A percentile compares a stretch with the other conserved stretches of the same genome.
Conservation (phyloP, 2,797 vertebrate genomes). For the Acanthurus leucopareius region DNA sequence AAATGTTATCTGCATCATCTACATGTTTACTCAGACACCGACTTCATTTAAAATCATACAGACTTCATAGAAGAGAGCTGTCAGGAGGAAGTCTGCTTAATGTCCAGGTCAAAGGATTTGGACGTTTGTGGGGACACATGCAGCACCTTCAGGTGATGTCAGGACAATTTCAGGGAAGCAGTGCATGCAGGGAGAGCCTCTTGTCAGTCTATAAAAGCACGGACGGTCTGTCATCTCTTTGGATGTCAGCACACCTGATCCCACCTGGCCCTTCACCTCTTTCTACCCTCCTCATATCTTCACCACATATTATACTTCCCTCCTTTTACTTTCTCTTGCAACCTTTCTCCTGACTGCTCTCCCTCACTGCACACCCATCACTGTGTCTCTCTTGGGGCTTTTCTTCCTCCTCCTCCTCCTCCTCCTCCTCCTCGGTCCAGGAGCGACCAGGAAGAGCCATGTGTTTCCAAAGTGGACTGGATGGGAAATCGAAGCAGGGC, state of each 20-base stretch:
- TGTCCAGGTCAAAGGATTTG: no score
- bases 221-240: constrained; percentile 24
- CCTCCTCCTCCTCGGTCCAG: constrained; percentile 46
- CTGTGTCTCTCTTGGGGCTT: constrained; percentile 59
- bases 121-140: no score
- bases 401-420: constrained; percentile 38
- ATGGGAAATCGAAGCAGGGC: constrained; percentile 86
- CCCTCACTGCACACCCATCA: constrained; percentile 61
- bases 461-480: constrained; percentile 90
- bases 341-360: constrained; percentile 52
- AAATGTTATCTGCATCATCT: no score
- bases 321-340: constrained; percentile 33
- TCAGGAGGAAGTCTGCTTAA: no score
- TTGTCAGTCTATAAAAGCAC: constrained; percentile 19
- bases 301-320: constrained; percentile 16
- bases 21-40: no score
- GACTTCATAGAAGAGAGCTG: no score
- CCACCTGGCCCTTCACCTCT: constrained; percentile 48
- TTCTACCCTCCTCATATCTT: constrained; percentile 35
- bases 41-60: no score
- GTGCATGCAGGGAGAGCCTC: background rate
- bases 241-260: constrained; percentile 52
- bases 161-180: no score
- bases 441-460: constrained; percentile 84
- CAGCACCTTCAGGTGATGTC: no score